These are phyloP conservation scores for Synaphobranchus kaupii DNA, from an alignment of 2,797 vertebrate species.

Conservation along the genomic window DNA sequence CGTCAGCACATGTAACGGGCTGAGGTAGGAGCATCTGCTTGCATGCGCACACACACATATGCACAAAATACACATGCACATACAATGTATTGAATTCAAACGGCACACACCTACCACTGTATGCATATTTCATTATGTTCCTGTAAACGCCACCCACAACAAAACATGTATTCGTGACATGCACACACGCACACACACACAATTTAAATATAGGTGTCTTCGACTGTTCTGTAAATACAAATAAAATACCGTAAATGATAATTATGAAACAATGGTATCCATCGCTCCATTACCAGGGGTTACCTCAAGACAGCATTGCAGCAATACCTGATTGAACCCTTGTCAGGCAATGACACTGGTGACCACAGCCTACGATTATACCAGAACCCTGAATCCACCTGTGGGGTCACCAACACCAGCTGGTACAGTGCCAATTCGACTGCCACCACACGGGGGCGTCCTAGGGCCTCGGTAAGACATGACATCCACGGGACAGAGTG, in stretches of 20 bases:
- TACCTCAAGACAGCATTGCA: slow-evolving; percentile 58
- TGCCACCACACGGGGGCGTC: slow-evolving; percentile 15
- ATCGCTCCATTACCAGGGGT: slow-evolving; percentile 48
- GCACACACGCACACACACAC: neutral
- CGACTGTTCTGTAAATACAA: neutral
- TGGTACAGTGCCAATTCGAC: slow-evolving; percentile 43
- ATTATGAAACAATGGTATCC: neutral
- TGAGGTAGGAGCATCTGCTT: slow-evolving; percentile 35
- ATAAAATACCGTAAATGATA: neutral
- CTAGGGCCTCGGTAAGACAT: slow-evolving; percentile 18
- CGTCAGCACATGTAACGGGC: slow-evolving; percentile 38
- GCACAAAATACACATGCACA: slow-evolving; percentile 10
- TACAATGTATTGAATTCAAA: slow-evolving; percentile 30
- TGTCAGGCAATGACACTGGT: slow-evolving; percentile 52
- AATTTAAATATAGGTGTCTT: neutral
- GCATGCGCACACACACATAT: neutral
- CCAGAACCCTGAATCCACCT: slow-evolving; percentile 28
- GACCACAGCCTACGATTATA: slow-evolving; percentile 61
- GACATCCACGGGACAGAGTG: neutral
- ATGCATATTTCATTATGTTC: too few species aligned
- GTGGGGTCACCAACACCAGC: slow-evolving; percentile 47
- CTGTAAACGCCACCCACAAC: neutral
- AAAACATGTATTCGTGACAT: neutral
- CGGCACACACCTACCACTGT: neutral
- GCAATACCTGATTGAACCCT: slow-evolving; percentile 62